Conservation (phyloP, 1,140 invertebrate species). For the Anastrepha ludens region DNA sequence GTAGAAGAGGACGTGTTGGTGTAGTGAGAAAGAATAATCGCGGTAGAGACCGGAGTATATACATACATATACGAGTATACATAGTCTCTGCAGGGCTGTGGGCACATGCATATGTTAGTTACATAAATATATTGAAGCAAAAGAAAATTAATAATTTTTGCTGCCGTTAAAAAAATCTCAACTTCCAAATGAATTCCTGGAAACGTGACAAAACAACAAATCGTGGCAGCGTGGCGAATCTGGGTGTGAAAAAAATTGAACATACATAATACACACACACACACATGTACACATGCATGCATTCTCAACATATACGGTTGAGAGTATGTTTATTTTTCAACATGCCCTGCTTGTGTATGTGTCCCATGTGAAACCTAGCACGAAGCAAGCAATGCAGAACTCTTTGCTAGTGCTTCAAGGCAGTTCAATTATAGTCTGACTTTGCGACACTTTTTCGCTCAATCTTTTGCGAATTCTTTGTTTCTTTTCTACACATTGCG, state of each 20-base stretch:
- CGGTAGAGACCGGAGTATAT: background rate
- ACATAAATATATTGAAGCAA: background rate
- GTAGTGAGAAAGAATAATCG: background rate
- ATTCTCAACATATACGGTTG: too few relatives aligned
- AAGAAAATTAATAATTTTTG: constrained; percentile 38
- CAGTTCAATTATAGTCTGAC: background rate
- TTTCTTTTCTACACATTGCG: background rate
- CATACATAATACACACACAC: background rate
- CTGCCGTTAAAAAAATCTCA: constrained; percentile 44
- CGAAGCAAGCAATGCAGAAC: too few relatives aligned
- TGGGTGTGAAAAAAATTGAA: background rate
- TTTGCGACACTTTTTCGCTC: constrained; percentile 17
- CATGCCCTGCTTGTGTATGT: too few relatives aligned
- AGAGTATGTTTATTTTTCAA: too few relatives aligned
- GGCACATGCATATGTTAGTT: background rate
- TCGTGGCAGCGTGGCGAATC: background rate
- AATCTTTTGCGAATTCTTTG: background rate
- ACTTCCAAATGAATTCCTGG: constrained; percentile 52
- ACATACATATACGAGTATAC: background rate
- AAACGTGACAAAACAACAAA: constrained; percentile 52
- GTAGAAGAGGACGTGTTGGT: background rate
- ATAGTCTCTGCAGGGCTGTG: background rate
- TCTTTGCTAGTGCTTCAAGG: background rate
- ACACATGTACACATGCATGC: background rate
- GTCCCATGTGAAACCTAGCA: too few relatives aligned